phyloP scores from a whole-genome alignment of 2,797 vertebrate genomes.

The Hapalemur alaotrensis region DNA sequence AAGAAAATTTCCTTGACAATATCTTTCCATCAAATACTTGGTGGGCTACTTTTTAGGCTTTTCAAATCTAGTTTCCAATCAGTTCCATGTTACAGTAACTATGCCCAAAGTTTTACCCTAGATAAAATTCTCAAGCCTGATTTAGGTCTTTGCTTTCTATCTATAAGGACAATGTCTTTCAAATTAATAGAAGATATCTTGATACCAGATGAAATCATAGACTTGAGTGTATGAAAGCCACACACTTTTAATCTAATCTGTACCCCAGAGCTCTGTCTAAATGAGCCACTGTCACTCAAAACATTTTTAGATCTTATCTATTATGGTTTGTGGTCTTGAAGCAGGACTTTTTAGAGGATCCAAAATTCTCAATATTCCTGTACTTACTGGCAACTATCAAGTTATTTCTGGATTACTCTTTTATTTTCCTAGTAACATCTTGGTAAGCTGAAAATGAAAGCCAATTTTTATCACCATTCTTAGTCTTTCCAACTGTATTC shows the following conservation, averaged over 20 bases:
- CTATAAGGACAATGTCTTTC: neutral
- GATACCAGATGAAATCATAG: neutral
- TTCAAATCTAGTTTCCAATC: neutral
- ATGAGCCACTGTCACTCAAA: neutral
- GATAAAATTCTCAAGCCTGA: constrained; percentile 26
- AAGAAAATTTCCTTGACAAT: constrained; percentile 17
- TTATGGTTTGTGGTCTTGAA: neutral
- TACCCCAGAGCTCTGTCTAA: neutral
- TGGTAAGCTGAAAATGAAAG: neutral
- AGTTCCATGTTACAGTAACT: neutral
- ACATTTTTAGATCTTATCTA: neutral
- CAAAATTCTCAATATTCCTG: neutral
- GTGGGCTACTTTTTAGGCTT: neutral
- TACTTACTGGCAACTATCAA: neutral
- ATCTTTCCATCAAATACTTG: neutral
- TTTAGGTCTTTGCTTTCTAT: neutral
- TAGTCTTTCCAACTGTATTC: neutral
- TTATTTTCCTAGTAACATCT: neutral
- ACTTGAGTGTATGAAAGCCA: neutral
- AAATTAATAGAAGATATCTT: neutral
- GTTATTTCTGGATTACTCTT: constrained; percentile 21
- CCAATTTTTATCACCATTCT: constrained; percentile 1
- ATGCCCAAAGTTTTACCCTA: neutral
- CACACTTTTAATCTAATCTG: neutral
- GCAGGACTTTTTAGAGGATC: neutral